Conservation (phyloP, 2,888 invertebrate species). For the Digitonthophagus gazella region DNA sequence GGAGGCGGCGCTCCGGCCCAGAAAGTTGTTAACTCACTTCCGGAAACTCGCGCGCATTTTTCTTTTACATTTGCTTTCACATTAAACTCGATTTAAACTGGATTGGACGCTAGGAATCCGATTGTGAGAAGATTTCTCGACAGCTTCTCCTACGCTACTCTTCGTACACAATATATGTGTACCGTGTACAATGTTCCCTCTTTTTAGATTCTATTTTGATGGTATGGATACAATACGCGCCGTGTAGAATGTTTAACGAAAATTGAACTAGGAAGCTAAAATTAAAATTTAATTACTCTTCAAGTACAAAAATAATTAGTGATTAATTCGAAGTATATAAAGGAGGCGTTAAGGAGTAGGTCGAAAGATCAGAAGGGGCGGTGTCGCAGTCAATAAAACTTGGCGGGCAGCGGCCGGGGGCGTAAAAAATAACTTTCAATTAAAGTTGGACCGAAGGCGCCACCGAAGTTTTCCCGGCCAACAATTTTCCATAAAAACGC, state of each 20-base stretch:
- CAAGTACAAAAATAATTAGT: neutral
- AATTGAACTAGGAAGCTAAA: neutral
- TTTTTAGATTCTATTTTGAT: neutral
- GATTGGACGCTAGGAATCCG: neutral
- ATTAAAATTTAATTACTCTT: neutral
- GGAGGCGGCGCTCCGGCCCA: neutral
- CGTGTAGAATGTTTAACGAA: neutral
- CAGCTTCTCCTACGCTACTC: neutral
- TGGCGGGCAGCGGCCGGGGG: neutral
- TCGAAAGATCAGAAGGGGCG: neutral
- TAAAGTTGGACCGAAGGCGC: slow-evolving; percentile 6
- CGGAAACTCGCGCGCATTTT: slow-evolving; percentile 2
- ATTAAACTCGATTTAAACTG: slow-evolving; percentile 7
- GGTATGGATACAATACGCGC: too few species aligned
- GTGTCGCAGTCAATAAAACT: slow-evolving; percentile 2
- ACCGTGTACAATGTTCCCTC: neutral
- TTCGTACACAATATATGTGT: neutral
- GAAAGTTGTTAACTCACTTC: neutral
- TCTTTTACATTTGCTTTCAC: slow-evolving; percentile 10
- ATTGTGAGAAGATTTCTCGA: neutral
- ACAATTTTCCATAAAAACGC: slow-evolving; percentile 15
- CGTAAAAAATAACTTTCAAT: slow-evolving; percentile 7
- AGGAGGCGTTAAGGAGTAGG: neutral
- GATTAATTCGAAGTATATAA: neutral
- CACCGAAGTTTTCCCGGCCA: neutral